phyloP scores from a whole-genome alignment of 2,113 vertebrate species.

The Columbina picui region DNA sequence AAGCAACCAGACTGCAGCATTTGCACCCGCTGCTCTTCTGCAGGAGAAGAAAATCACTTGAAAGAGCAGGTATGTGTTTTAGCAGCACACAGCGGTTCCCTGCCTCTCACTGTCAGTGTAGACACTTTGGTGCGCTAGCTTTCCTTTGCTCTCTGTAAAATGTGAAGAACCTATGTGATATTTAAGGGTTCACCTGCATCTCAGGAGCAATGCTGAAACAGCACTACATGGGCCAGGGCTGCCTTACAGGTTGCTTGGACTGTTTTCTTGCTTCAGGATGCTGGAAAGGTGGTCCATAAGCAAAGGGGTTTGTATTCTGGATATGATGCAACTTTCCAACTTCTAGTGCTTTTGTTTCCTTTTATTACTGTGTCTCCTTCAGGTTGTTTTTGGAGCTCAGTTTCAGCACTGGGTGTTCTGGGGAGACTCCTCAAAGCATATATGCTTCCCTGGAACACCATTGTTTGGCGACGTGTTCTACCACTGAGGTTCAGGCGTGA shows the following conservation, averaged over 20 bases:
- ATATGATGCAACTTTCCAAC: background rate
- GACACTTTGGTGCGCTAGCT: background rate
- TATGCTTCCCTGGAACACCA: background rate
- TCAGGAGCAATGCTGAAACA: background rate
- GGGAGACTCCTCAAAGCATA: background rate
- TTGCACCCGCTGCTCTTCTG: background rate
- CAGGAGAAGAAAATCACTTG: background rate
- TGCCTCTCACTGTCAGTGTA: background rate
- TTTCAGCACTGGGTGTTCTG: background rate
- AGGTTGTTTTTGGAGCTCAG: background rate
- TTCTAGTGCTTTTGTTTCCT: background rate
- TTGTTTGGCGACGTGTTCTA: fast-evolving
- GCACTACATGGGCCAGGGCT: background rate
- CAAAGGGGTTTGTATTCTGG: background rate
- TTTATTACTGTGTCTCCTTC: background rate
- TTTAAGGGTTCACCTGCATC: background rate
- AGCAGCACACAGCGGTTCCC: background rate
- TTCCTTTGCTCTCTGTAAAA: background rate
- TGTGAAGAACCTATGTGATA: background rate
- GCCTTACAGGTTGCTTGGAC: background rate
- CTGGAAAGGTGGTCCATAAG: background rate
- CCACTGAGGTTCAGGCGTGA: background rate
- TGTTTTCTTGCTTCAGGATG: background rate
- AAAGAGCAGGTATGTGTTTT: background rate
- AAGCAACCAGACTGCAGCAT: slow-evolving; percentile 2